These are phyloP conservation scores for Clarias laeviceps DNA, from an alignment of 2,797 vertebrate genomes.

Conservation along the genomic window DNA sequence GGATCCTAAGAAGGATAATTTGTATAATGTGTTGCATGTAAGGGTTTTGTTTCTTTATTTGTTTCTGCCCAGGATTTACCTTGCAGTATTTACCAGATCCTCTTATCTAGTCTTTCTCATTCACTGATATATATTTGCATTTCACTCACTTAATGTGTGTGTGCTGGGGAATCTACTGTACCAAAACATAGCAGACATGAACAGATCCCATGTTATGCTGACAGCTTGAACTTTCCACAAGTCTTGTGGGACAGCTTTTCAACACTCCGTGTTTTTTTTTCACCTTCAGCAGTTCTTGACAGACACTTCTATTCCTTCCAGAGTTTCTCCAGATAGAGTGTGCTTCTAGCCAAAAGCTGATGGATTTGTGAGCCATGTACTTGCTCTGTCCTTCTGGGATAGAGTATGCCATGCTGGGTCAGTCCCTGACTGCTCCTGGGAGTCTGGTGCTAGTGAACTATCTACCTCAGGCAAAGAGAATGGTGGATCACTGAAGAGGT, in stretches of 20 bases:
- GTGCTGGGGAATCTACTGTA: not conserved
- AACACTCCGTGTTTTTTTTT: constrained; percentile 33
- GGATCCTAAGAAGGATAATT: not conserved
- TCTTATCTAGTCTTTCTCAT: not conserved
- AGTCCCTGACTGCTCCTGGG: constrained; percentile 40
- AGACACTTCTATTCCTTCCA: constrained; percentile 48
- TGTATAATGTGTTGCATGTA: constrained; percentile 1
- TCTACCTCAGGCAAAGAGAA: constrained; percentile 32
- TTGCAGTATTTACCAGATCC: constrained; percentile 1
- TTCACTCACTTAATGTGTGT: not conserved
- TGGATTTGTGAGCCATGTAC: constrained; percentile 47
- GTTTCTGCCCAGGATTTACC: not conserved
- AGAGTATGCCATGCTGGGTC: constrained; percentile 46
- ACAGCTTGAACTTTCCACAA: constrained; percentile 47
- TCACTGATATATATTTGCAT: constrained; percentile 10
- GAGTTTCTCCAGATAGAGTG: constrained; percentile 18
- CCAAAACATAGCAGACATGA: constrained; percentile 21
- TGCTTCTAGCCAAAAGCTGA: constrained; percentile 44
- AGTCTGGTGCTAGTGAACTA: constrained; percentile 40
- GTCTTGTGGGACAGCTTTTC: constrained; percentile 40
- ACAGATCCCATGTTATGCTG: constrained; percentile 23
- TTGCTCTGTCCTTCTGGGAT: constrained; percentile 42
- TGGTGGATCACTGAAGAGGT: constrained; percentile 35
- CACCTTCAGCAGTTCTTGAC: constrained; percentile 40
- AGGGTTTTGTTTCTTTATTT: not conserved